phyloP scores from a whole-genome alignment of 1,140 invertebrate species.

The Lepidurus apus region DNA sequence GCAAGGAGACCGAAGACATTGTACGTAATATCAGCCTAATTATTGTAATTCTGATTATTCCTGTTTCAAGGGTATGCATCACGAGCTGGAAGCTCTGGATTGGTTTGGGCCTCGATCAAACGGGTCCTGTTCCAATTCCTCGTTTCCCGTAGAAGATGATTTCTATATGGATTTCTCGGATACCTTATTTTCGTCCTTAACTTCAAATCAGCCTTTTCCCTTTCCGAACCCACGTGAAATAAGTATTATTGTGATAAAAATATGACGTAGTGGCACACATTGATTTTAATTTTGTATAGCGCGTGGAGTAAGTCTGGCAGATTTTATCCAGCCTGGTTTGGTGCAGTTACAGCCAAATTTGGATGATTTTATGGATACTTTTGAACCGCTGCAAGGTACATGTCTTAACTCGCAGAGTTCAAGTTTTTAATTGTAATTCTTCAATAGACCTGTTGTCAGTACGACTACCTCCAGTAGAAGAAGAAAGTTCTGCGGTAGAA shows the following conservation, averaged over 20 bases:
- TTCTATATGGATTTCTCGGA: slow-evolving; percentile 85
- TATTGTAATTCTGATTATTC: not conserved
- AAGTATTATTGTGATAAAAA: slow-evolving; percentile 52
- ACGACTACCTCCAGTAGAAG: slow-evolving; percentile 33
- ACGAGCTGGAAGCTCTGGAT: slow-evolving; percentile 30
- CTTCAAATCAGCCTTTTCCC: slow-evolving; percentile 81
- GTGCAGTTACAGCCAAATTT: slow-evolving; percentile 93
- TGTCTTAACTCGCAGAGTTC: slow-evolving; percentile 8
- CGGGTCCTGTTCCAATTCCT: slow-evolving; percentile 24
- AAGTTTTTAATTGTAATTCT: not conserved
- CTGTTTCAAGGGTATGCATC: slow-evolving; percentile 23
- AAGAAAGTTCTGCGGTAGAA: slow-evolving; percentile 51
- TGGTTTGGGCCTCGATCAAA: slow-evolving; percentile 31
- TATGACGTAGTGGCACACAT: not conserved
- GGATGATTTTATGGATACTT: slow-evolving; percentile 86
- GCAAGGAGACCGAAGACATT: slow-evolving; percentile 67
- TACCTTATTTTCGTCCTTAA: slow-evolving; percentile 80
- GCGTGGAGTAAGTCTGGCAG: slow-evolving; percentile 64
- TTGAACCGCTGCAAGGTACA: slow-evolving; percentile 66
- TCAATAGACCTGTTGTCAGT: slow-evolving; percentile 32
- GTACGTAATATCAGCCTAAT: slow-evolving; percentile 49
- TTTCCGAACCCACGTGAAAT: slow-evolving; percentile 96
- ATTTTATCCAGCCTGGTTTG: slow-evolving; percentile 97
- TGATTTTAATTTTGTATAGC: slow-evolving; percentile 47
- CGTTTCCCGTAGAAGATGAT: slow-evolving; percentile 65